These are phyloP conservation scores for Chaetops frenatus DNA, from an alignment of 2,113 vertebrate genomes.

Conservation along the genomic window DNA sequence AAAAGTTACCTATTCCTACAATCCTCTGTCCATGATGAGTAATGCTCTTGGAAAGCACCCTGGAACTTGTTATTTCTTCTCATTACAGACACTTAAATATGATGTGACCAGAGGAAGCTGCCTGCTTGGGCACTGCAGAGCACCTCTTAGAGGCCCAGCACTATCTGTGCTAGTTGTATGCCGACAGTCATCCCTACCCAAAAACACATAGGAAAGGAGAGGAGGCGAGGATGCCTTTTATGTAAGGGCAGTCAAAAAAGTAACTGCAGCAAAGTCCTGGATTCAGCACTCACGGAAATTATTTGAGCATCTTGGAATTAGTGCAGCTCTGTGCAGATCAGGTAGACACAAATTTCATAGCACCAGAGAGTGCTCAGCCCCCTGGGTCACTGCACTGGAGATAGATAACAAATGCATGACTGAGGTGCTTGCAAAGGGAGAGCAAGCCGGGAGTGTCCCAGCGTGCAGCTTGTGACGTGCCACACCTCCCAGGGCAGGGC, in stretches of 20 bases:
- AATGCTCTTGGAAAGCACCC: neutral
- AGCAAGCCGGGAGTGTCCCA: fast-evolving
- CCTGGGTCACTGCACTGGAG: fast-evolving
- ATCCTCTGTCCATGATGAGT: neutral
- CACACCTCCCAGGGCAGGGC: neutral
- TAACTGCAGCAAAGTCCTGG: neutral
- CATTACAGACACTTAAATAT: neutral
- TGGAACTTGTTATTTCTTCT: neutral
- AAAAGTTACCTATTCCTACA: neutral
- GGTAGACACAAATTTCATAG: neutral
- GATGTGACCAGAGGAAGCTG: neutral
- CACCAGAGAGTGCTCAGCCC: neutral
- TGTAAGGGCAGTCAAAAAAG: neutral
- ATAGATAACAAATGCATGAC: neutral
- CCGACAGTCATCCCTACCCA: neutral
- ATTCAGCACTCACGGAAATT: neutral
- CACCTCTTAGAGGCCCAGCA: neutral
- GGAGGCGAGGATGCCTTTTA: neutral
- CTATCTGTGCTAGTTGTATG: neutral
- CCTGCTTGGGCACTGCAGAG: neutral
- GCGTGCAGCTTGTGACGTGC: fast-evolving
- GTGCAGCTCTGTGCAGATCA: neutral
- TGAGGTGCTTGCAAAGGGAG: neutral
- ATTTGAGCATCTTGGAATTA: neutral
- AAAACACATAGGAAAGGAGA: neutral